A percentile compares a stretch with the other conserved stretches of the same genome.
phyloP scores from a whole-genome alignment of 2,888 invertebrate species.

The Hoplodrina ambigua region DNA sequence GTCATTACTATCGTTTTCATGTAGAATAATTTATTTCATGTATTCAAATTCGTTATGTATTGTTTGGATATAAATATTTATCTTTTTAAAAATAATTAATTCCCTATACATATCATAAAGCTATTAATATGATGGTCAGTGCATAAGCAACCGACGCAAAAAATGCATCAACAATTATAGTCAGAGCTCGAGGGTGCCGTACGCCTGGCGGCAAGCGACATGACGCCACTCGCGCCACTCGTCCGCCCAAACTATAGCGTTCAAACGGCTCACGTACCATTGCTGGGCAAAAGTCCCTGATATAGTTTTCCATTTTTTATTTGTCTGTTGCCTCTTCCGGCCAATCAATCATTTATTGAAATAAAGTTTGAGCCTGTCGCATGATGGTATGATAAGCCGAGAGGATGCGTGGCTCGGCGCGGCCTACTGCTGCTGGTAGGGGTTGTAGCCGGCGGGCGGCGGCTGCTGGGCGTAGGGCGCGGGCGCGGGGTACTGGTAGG shows the following conservation, averaged over 20 bases:
- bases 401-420: neutral
- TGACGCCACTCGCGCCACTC: neutral
- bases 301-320: no score
- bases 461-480: slow-evolving; percentile 69
- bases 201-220: neutral
- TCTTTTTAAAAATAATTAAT: slow-evolving; percentile 26
- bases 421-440: slow-evolving; percentile 79
- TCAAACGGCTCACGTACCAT: no score
- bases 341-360: no score
- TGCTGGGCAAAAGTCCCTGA: no score
- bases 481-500: slow-evolving; percentile 84
- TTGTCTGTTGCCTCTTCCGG: no score
- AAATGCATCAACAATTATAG: slow-evolving; percentile 31
- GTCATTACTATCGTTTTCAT: slow-evolving; percentile 38
- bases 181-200: neutral
- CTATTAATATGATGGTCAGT: slow-evolving; percentile 12
- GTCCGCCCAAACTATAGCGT: neutral
- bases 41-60: slow-evolving; percentile 34
- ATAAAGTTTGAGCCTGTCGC: no score
- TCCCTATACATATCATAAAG: slow-evolving; percentile 17
- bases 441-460: slow-evolving; percentile 79
- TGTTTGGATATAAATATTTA: slow-evolving; percentile 8
- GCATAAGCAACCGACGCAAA: slow-evolving; percentile 6
- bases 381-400: neutral
- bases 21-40: slow-evolving; percentile 39